These are phyloP conservation scores for Phymatocera aterrima DNA, from an alignment of 2,888 invertebrate species.

Conservation along the genomic window DNA sequence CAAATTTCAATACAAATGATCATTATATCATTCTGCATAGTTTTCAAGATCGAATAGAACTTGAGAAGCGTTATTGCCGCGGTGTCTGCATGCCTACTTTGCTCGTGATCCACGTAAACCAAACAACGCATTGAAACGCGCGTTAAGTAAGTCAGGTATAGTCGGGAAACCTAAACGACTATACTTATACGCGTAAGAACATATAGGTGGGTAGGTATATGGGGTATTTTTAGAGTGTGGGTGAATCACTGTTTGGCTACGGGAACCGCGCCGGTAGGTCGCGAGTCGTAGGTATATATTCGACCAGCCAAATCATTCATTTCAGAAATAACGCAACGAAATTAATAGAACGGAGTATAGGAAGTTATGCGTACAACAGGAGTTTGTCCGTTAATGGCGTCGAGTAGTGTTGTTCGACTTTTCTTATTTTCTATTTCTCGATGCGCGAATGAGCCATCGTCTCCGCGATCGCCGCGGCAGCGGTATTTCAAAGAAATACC, in stretches of 20 bases:
- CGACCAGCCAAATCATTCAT: constrained; percentile 69
- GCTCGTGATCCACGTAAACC: too few species aligned
- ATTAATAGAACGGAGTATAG: constrained; percentile 67
- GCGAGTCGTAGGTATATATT: constrained; percentile 51
- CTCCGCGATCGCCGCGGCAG: too few species aligned
- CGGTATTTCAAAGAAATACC: not conserved
- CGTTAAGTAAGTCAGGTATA: constrained; percentile 1
- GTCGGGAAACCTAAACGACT: constrained; percentile 23
- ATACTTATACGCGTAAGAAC: too few species aligned
- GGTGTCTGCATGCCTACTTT: too few species aligned
- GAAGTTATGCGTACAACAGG: not conserved
- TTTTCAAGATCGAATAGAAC: too few species aligned
- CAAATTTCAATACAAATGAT: too few species aligned
- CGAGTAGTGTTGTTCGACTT: not conserved
- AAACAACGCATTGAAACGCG: not conserved
- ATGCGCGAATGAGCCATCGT: not conserved
- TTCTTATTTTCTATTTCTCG: too few species aligned
- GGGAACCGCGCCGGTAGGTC: constrained; percentile 47
- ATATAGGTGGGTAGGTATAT: too few species aligned
- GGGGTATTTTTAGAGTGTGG: constrained; percentile 71
- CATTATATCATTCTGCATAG: too few species aligned
- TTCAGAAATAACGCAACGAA: constrained; percentile 70
- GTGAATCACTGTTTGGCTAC: constrained; percentile 71
- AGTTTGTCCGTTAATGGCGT: constrained; percentile 18
- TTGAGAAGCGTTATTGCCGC: too few species aligned